Conservation (phyloP, 2,797 vertebrate species). For the Lepus townsendii region DNA sequence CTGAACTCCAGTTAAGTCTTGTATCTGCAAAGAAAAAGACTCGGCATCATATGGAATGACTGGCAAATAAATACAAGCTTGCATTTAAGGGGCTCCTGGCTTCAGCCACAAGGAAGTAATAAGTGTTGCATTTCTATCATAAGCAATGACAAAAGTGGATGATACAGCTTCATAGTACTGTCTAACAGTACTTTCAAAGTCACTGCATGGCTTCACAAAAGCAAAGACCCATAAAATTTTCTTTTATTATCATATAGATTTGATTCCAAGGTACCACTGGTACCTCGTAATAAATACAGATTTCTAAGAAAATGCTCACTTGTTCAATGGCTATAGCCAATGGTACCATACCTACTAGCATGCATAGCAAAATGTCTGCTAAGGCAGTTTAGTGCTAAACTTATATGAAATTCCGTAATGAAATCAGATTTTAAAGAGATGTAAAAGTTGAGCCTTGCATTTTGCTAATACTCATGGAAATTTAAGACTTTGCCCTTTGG, state of each 20-base stretch:
- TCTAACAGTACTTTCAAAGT: not conserved
- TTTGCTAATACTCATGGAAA: not conserved
- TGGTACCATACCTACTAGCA: not conserved
- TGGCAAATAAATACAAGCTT: not conserved
- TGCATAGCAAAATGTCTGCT: not conserved
- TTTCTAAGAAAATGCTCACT: not conserved
- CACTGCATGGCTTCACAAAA: not conserved
- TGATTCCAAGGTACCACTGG: not conserved
- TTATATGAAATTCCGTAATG: conserved; percentile 19
- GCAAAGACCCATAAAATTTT: not conserved
- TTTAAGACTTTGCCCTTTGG: not conserved
- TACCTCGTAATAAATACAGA: not conserved
- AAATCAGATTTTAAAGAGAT: not conserved
- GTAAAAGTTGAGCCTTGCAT: not conserved
- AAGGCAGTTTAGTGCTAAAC: conserved; percentile 39
- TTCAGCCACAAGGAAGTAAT: not conserved
- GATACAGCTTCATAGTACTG: not conserved
- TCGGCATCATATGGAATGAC: not conserved
- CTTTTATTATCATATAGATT: not conserved
- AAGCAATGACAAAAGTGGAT: not conserved
- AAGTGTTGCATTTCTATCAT: not conserved
- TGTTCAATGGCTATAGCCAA: not conserved
- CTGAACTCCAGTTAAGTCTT: not conserved
- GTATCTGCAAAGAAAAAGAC: not conserved
- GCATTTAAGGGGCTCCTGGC: not conserved